Evolutionary conservation across 2,113 vertebrate species (phyloP).

Genomic region (Chloropsis cyanopogon): DNA sequence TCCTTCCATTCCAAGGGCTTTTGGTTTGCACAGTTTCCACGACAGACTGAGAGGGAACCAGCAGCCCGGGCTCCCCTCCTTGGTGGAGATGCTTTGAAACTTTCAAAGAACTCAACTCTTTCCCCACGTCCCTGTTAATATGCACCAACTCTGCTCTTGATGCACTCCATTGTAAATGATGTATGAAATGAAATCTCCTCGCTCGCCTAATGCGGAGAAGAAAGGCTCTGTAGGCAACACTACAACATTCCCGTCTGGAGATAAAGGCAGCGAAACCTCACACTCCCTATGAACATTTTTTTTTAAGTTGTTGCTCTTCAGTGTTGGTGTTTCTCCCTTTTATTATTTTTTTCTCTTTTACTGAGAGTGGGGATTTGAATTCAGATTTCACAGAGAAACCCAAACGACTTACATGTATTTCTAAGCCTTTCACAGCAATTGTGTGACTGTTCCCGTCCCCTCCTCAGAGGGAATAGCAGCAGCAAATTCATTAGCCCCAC

Average conservation of each 20-base stretch:
- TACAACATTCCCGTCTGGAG: neutral
- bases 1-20: neutral
- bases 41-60: neutral
- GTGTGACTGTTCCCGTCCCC: neutral
- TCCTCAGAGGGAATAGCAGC: conserved; percentile 2
- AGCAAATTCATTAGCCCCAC: conserved; percentile 44
- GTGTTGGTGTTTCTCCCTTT: conserved; percentile 28
- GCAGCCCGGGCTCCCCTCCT: conserved; percentile 4
- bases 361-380: conserved; percentile 17
- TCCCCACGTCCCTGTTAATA: conserved; percentile 48
- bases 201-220: conserved; percentile 55
- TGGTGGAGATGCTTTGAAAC: conserved; percentile 47
- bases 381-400: conserved; percentile 44
- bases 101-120: conserved; percentile 54
- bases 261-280: conserved; percentile 37
- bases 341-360: neutral
- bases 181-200: conserved; percentile 68
- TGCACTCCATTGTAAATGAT: conserved; percentile 64
- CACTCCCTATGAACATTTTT: conserved; percentile 7
- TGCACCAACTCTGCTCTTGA: conserved; percentile 45
- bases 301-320: conserved; percentile 35
- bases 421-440: conserved; percentile 29
- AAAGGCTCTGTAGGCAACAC: conserved; percentile 58
- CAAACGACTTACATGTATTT: conserved; percentile 24
- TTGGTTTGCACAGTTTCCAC: neutral